These are phyloP conservation scores for Alfaro cultratus DNA, from an alignment of 2,797 vertebrate genomes.

Conservation along the genomic window DNA sequence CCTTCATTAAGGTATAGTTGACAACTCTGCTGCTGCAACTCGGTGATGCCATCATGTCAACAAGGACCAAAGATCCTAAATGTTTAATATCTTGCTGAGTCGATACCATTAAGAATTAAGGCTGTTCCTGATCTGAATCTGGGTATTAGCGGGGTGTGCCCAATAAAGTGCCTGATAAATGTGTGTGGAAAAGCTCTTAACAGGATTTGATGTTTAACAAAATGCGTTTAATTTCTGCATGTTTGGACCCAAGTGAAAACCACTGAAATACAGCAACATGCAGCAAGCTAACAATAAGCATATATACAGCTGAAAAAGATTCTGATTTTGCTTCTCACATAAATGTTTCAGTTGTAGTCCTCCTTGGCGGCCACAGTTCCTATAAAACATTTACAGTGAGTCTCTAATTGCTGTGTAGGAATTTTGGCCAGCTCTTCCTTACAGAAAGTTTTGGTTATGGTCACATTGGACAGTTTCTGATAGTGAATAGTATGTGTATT, in stretches of 20 bases:
- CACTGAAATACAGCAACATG: not conserved
- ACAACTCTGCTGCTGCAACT: not conserved
- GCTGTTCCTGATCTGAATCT: not conserved
- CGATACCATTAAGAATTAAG: not conserved
- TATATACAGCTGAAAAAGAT: not conserved
- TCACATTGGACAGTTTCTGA: not conserved
- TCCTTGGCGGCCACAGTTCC: not conserved
- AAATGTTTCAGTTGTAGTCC: not conserved
- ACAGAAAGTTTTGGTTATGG: not conserved
- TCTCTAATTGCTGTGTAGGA: not conserved
- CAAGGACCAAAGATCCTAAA: not conserved
- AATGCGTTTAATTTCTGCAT: not conserved
- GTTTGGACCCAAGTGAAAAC: not conserved
- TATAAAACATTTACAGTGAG: not conserved
- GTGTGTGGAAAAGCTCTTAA: not conserved
- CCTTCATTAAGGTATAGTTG: not conserved
- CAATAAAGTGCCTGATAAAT: not conserved
- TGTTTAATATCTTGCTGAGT: not conserved
- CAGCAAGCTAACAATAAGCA: not conserved
- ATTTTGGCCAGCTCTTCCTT: not conserved
- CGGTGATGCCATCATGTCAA: not conserved
- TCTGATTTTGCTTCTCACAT: not conserved
- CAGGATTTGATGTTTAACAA: not conserved
- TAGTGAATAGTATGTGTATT: not conserved
- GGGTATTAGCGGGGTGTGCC: not conserved